These are phyloP conservation scores for Phalloptychus januarius DNA, from an alignment of 2,797 vertebrate species.

Conservation along the genomic window DNA sequence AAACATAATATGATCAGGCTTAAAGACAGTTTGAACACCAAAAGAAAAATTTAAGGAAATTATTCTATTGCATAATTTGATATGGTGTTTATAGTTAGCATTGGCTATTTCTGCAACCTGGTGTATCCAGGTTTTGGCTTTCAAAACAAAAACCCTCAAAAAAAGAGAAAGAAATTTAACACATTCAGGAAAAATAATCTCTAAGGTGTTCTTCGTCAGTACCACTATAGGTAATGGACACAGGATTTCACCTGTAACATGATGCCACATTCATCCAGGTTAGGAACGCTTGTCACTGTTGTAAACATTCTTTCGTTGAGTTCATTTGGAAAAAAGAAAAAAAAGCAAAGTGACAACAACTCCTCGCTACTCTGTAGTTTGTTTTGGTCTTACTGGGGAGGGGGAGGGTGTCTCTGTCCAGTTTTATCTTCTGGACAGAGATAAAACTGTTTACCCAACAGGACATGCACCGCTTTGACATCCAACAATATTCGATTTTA, in stretches of 20 bases:
- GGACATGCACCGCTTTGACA: constrained; percentile 28
- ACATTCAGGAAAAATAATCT: not conserved
- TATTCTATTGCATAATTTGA: constrained; percentile 1
- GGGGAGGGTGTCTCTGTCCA: too few relatives aligned
- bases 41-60: not conserved
- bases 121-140: not conserved
- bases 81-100: not conserved
- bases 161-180: not conserved
- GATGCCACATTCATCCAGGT: constrained; percentile 48
- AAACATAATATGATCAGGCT: not conserved
- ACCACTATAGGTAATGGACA: not conserved
- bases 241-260: constrained; percentile 1
- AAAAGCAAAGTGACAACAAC: constrained; percentile 16
- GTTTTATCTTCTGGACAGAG: not conserved
- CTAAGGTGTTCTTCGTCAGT: not conserved
- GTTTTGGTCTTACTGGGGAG: not conserved
- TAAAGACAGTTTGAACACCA: not conserved
- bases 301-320: constrained; percentile 39
- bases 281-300: not conserved
- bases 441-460: not conserved
- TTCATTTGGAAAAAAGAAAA: not conserved
- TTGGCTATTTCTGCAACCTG: not conserved
- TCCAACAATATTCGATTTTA: constrained; percentile 10
- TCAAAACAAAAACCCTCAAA: constrained; percentile 4
- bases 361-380: constrained; percentile 10